phyloP scores from a whole-genome alignment of 1,140 invertebrate species.

The Drosophila repleta region DNA sequence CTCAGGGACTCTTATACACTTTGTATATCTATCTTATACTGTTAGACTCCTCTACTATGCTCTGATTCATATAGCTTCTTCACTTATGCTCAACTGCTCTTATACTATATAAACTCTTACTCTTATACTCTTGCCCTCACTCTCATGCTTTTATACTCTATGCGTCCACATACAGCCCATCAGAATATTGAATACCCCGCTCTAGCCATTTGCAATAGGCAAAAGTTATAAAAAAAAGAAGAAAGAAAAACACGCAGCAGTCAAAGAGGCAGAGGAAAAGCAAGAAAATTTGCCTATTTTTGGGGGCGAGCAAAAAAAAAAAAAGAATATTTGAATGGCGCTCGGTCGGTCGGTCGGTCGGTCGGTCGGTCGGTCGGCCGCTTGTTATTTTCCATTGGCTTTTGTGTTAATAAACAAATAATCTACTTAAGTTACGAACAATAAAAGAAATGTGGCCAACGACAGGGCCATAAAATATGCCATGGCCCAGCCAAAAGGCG shows the following conservation, averaged over 20 bases:
- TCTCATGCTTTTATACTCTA: too few relatives aligned
- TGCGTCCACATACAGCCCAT: not conserved
- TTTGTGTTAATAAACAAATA: constrained; percentile 80
- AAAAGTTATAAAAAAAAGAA: too few relatives aligned
- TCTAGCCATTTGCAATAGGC: too few relatives aligned
- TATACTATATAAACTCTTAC: too few relatives aligned
- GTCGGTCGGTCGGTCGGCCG: constrained; percentile 2
- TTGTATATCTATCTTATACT: too few relatives aligned
- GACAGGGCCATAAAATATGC: constrained; percentile 64
- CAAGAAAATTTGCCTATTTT: constrained; percentile 38
- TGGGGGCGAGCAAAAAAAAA: constrained; percentile 5
- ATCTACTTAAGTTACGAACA: constrained; percentile 72
- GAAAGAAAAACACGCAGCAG: too few relatives aligned
- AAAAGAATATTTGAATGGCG: constrained; percentile 24
- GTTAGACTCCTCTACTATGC: too few relatives aligned
- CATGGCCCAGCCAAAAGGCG: constrained; percentile 19
- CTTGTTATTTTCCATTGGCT: constrained; percentile 45
- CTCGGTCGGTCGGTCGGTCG: not conserved
- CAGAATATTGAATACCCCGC: too few relatives aligned
- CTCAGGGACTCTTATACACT: too few relatives aligned
- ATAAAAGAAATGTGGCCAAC: constrained; percentile 57
- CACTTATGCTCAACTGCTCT: too few relatives aligned
- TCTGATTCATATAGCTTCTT: too few relatives aligned
- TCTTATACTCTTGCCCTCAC: not conserved
- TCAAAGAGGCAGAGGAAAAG: not conserved